Percentiles rank a stretch among this genome's conserved stretches.
Evolutionary conservation across 2,797 vertebrate species (phyloP).

Genomic region (Potorous gilbertii): DNA sequence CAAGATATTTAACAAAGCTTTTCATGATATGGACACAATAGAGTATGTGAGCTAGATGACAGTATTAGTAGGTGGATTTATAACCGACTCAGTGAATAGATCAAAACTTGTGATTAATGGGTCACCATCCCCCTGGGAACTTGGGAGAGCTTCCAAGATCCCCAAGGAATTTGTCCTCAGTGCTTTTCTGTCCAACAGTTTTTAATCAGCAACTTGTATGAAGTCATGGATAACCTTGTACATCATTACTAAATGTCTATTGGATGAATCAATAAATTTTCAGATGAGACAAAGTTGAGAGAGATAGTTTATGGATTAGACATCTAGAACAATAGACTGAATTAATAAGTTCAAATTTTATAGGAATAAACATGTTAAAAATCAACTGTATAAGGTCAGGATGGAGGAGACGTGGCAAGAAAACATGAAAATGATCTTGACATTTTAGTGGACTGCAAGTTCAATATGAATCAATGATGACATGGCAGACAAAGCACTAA

Average conservation of each 20-base stretch:
- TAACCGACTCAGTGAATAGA: neutral
- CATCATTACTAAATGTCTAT: neutral
- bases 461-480: neutral
- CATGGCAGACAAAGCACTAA: neutral
- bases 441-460: neutral
- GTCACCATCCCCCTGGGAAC: neutral
- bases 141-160: neutral
- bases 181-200: neutral
- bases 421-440: neutral
- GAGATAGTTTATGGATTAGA: neutral
- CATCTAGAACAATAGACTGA: neutral
- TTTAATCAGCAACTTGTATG: neutral
- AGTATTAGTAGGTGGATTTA: neutral
- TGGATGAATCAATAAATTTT: neutral
- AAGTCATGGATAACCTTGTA: neutral
- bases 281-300: neutral
- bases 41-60: neutral
- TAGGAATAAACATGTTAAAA: neutral
- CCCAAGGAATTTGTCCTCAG: neutral
- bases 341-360: neutral
- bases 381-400: neutral
- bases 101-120: neutral
- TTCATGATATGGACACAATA: neutral
- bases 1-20: neutral
- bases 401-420: neutral